Conservation (phyloP, 2,797 vertebrate genomes). For the Rhinella marina region DNA sequence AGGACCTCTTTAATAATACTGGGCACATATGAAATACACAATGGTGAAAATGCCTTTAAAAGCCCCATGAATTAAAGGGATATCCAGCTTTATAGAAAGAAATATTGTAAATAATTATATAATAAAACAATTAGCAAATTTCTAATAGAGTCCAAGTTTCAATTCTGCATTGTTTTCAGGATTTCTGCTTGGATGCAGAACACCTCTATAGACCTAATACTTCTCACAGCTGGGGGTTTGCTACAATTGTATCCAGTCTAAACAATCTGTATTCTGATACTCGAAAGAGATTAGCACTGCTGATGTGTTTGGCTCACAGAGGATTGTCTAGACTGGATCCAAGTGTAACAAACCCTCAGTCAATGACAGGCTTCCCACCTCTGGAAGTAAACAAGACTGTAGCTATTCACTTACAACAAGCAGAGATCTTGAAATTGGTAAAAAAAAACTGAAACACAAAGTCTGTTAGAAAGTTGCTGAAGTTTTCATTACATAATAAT, state of each 20-base stretch:
- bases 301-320: too few species aligned
- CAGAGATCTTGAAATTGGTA: background rate
- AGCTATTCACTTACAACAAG: background rate
- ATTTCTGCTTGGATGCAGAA: too few species aligned
- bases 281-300: too few species aligned
- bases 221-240: background rate
- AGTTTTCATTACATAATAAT: background rate
- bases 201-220: too few species aligned
- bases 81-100: background rate
- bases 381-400: background rate
- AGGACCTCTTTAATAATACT: background rate
- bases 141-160: background rate
- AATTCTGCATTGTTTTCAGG: too few species aligned
- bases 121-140: background rate
- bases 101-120: background rate
- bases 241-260: background rate
- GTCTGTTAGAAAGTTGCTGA: background rate
- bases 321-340: background rate
- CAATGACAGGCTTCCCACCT: too few species aligned
- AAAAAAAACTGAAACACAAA: background rate
- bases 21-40: background rate
- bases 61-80: background rate
- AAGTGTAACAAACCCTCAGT: background rate
- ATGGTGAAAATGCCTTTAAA: background rate
- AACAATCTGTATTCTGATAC: too few species aligned